Evolutionary conservation across 2,888 invertebrate genomes (phyloP).

Genomic region (Ornithoptera alexandrae): DNA sequence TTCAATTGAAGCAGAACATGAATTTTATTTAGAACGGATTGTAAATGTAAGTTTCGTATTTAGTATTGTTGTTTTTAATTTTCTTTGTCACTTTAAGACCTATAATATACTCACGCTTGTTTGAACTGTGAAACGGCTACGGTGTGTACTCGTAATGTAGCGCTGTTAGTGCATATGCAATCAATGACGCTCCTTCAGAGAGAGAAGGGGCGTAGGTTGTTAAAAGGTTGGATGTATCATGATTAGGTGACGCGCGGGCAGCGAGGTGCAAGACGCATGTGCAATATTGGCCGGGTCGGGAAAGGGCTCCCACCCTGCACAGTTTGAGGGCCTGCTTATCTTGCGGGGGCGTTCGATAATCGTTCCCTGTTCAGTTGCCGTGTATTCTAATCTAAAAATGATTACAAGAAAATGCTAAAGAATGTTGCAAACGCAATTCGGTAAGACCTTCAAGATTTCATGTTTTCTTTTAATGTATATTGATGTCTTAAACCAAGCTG

Average conservation of each 20-base stretch:
- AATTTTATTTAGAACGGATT: neutral
- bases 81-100: neutral
- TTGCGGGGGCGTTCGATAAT: neutral
- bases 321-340: slow-evolving; percentile 3
- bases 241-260: slow-evolving; percentile 3
- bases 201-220: slow-evolving; percentile 3
- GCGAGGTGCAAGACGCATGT: slow-evolving; percentile 8
- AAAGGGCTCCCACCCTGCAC: neutral
- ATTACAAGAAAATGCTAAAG: slow-evolving; percentile 1
- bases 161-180: neutral
- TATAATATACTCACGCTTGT: neutral
- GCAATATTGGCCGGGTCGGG: neutral
- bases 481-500: slow-evolving; percentile 2
- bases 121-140: neutral
- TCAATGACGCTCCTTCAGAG: neutral
- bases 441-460: neutral
- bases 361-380: slow-evolving; percentile 5
- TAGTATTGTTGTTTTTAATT: neutral
- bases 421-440: slow-evolving; percentile 7
- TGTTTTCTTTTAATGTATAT: slow-evolving; percentile 5
- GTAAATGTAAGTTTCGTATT: neutral
- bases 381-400: slow-evolving; percentile 4
- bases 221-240: slow-evolving; percentile 4
- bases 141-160: neutral
- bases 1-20: too few species aligned